These are phyloP conservation scores for Caranx melampygus DNA, from an alignment of 2,113 vertebrate genomes.

Conservation along the genomic window DNA sequence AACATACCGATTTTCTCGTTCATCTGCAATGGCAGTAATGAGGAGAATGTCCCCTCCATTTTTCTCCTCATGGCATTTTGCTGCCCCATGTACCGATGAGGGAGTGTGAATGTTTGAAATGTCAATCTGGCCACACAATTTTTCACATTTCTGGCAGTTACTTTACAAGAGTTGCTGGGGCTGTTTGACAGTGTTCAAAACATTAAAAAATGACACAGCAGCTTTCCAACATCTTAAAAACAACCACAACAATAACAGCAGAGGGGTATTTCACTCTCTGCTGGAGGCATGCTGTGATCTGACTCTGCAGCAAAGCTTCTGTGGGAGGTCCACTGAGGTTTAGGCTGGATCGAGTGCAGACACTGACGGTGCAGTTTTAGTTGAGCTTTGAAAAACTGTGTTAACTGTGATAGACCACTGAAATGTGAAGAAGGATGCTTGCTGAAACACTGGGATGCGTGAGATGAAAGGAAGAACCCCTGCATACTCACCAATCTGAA, in stretches of 20 bases:
- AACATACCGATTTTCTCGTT: conserved; percentile 24
- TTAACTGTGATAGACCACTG: background rate
- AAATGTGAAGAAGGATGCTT: conserved; percentile 1
- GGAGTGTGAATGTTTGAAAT: conserved; percentile 14
- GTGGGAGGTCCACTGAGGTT: conserved; percentile 3
- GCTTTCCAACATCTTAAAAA: conserved; percentile 43
- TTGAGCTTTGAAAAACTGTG: conserved; percentile 16
- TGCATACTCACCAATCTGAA: background rate
- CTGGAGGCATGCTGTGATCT: conserved; percentile 32
- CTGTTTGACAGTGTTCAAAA: conserved; percentile 29
- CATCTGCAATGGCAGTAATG: conserved; percentile 40
- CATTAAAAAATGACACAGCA: conserved; percentile 26
- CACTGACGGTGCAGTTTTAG: conserved; percentile 19
- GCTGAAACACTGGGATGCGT: background rate
- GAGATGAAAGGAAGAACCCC: background rate
- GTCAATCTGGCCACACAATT: conserved; percentile 15
- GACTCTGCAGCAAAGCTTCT: conserved; percentile 35
- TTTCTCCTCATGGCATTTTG: conserved; percentile 24
- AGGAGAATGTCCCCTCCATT: background rate
- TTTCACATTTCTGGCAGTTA: background rate
- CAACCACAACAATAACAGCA: conserved; percentile 41
- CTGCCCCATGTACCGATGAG: conserved; percentile 20
- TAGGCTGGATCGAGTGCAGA: conserved; percentile 5
- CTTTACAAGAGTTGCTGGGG: conserved; percentile 16
- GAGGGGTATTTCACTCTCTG: conserved; percentile 38